These are phyloP conservation scores for Hyalella azteca DNA, from an alignment of 2,888 invertebrate species.

Conservation along the genomic window DNA sequence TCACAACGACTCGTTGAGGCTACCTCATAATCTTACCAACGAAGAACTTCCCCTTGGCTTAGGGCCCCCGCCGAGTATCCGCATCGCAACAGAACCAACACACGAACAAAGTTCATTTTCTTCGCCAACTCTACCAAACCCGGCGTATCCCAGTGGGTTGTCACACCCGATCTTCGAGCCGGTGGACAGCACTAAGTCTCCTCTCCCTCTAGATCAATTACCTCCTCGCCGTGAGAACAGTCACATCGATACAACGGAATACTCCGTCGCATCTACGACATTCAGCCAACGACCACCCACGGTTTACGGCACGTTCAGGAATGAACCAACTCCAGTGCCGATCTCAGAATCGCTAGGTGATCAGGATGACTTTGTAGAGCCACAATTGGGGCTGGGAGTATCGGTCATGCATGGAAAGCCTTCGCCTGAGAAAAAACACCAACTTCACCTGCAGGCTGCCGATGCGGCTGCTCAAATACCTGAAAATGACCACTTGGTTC, in stretches of 20 bases:
- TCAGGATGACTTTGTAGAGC: background rate
- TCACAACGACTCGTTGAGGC: background rate
- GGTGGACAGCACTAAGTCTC: background rate
- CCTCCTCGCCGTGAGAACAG: background rate
- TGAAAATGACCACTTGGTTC: background rate
- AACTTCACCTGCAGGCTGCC: background rate
- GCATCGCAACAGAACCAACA: too few relatives aligned
- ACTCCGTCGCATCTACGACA: background rate
- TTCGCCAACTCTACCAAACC: too few relatives aligned
- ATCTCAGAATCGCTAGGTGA: conserved; percentile 12
- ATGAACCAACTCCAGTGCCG: background rate
- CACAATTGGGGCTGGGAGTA: conserved; percentile 31
- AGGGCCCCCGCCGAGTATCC: background rate
- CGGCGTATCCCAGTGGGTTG: too few relatives aligned
- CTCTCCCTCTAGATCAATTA: background rate
- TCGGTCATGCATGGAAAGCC: conserved; percentile 30
- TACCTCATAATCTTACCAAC: background rate
- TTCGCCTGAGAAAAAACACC: background rate
- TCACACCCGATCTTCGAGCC: background rate
- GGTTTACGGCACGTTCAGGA: background rate
- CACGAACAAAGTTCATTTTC: too few relatives aligned
- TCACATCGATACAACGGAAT: background rate
- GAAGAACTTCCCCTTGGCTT: background rate
- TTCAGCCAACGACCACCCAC: conserved; percentile 16
- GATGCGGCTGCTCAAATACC: background rate